Base-by-base conservation (phyloP, 2,797 vertebrate species). In the Leuciscus waleckii region DNA sequence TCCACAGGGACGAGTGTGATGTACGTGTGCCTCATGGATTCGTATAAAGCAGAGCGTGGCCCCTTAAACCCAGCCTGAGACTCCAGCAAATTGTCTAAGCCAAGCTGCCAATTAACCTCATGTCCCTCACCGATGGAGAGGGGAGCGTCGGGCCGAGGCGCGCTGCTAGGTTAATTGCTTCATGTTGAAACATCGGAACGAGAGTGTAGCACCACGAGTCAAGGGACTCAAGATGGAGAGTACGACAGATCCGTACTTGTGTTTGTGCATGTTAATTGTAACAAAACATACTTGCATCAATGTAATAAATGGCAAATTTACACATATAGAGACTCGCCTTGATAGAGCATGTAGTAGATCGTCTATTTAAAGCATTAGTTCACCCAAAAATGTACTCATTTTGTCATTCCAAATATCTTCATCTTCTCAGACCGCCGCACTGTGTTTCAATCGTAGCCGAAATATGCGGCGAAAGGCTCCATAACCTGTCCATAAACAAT, bases 151-250 rank as follows among this genome's bases (percentile, higher is more conserved):
- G 93, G 93, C 93, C 95, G 93, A 93, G 92, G 82, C 94, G 94
- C 93, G 91, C 92, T 92, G 93, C 93, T 95, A 95, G 96, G 95
- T 96, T 97, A 97, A 97, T 96, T 97, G 96, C 96, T 96, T 97
- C 94, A 96, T 93, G 95, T 93, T 93, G 92, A 90, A 90, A 92
- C 86, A 90, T 92, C 73, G 91, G 93, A 94, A 90, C 90, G 93
- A 90, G 91, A 94, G 93, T 92, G 81, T 90, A 92, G 92, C 91
- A 78, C 81, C 43, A 37, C n/a, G 81, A 86, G 80, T 84, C 74
- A 63, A 69, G 89, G 82, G 87, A 89, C 81, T 85, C 78, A 71
- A 37, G 3, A 29, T 43, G 29, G 76, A 82, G 79, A 17, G 5
- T 65, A 56, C 23, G 26, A 21, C 79, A 81, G 79, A 82, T 61